These are phyloP conservation scores for Polydrusus pterygomalis DNA, from an alignment of 2,888 invertebrate species.

Conservation along the genomic window DNA sequence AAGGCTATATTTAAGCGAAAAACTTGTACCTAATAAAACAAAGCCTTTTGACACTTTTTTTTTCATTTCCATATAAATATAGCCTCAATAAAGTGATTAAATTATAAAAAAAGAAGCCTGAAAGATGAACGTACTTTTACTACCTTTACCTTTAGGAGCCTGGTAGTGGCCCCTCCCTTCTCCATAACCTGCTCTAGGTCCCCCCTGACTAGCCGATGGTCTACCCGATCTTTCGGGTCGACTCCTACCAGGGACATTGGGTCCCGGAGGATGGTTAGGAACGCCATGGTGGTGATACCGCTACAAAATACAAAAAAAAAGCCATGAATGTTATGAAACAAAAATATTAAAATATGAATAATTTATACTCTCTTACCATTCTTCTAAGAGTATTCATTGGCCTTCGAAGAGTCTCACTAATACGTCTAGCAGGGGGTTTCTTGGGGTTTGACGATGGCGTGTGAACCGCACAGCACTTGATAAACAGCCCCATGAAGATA, in stretches of 20 bases:
- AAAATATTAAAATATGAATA: not conserved
- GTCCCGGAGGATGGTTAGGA: slow-evolving; percentile 50
- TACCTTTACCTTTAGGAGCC: slow-evolving; percentile 79
- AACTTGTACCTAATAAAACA: no score
- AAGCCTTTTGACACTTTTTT: no score
- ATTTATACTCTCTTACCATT: slow-evolving; percentile 78
- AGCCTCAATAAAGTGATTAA: no score
- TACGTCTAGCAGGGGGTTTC: slow-evolving; percentile 93
- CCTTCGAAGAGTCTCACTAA: slow-evolving; percentile 92
- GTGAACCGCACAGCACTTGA: slow-evolving; percentile 99
- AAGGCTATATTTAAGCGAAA: no score
- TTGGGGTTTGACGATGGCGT: slow-evolving; percentile 99
- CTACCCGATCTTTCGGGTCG: slow-evolving; percentile 68
- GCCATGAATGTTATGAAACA: not conserved
- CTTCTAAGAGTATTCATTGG: slow-evolving; percentile 93
- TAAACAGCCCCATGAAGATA: slow-evolving; percentile 97
- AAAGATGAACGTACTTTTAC: slow-evolving; percentile 68
- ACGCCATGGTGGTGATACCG: slow-evolving; percentile 70
- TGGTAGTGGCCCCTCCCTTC: slow-evolving; percentile 82
- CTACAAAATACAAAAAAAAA: slow-evolving; percentile 60
- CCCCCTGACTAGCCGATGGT: slow-evolving; percentile 70
- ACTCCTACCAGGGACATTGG: slow-evolving; percentile 67
- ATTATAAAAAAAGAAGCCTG: slow-evolving; percentile 30
- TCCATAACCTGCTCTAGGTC: slow-evolving; percentile 80
- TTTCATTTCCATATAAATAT: no score